A percentile compares a stretch with the other conserved stretches of the same genome.
phyloP scores from a whole-genome alignment of 2,888 invertebrate species.

The Galerucella pusilla region DNA sequence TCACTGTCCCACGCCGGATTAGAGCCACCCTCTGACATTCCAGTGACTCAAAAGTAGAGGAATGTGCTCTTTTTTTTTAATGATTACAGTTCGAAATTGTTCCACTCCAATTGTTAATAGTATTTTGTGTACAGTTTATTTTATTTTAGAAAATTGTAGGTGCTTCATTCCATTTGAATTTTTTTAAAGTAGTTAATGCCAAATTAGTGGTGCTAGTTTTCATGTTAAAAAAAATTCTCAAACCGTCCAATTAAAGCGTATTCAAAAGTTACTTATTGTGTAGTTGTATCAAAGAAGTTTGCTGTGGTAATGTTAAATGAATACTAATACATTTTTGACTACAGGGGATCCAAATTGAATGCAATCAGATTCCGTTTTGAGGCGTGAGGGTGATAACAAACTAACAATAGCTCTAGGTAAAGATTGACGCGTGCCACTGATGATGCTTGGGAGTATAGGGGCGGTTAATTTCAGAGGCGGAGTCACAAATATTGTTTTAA shows the following conservation, averaged over 20 bases:
- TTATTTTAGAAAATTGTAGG: background rate
- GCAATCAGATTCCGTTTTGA: constrained; percentile 60
- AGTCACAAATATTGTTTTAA: too few relatives aligned
- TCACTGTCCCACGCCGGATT: constrained; percentile 60
- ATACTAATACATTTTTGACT: constrained; percentile 35
- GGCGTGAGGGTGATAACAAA: constrained; percentile 60
- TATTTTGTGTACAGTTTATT: background rate
- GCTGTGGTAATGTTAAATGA: constrained; percentile 36
- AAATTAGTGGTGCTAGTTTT: too few relatives aligned
- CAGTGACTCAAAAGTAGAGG: constrained; percentile 48
- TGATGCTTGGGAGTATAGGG: constrained; percentile 37
- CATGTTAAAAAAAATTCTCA: too few relatives aligned
- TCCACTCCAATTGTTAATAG: constrained; percentile 13
- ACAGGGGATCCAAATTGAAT: constrained; percentile 56
- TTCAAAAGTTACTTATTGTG: constrained; percentile 5
- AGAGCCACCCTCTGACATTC: constrained; percentile 55
- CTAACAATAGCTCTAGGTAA: constrained; percentile 55
- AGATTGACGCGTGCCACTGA: constrained; percentile 43
- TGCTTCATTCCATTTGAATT: background rate
- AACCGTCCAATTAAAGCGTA: background rate
- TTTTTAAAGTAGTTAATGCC: too few relatives aligned
- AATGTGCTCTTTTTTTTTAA: constrained; percentile 49
- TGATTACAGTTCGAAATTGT: constrained; percentile 7
- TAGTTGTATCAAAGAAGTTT: constrained; percentile 8
- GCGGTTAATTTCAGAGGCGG: background rate